Evolutionary conservation across 1,140 invertebrate species (phyloP), one percentile per base, ranked within the genome.

Genomic region (Cepaea nemoralis): DNA sequence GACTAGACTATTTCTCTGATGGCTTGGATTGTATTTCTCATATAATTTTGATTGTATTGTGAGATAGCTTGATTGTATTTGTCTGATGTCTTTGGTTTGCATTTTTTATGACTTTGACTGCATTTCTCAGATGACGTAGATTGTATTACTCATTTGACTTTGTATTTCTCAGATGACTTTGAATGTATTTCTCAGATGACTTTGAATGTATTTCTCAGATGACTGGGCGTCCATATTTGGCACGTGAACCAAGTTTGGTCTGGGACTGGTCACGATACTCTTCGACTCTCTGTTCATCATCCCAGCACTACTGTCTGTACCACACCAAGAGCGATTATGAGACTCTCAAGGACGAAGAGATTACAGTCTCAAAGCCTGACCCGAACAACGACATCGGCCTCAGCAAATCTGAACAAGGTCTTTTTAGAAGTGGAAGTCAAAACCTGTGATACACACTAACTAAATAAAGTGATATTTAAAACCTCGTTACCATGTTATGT

Each of bases 251-350:
- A 99, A 99, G 92, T 98, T 99, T 91, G 98, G 98, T 63, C 92
- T 99, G 8, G 98, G 98, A 63, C 92, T 98, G 19, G 96, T 99
- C 89, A 98, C 97, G 5, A 95, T 99, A 39, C 90, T 96, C 16
- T 99, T 99, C 91, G 98, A 99, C 91, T 93, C 99, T 79, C 94
- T 99, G 90, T 99, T 99, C 93, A 95, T 99, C 84, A 89, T 98
- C 82, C 39, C 98, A 99, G 89, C 98, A 99, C 92, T 99, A 99
- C 88, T 92, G 96, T 27, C 93, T 99, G 74, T 99, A 99, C 71
- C 63, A 86, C 66, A 39, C 82, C 70, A 86, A 85, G 50, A 69
- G 59, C 39, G 31, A 81, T 42, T 81, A 82, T 70, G 71, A 83
- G 37, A 42, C 12, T 12, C n/a, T 84, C 19, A 66, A 78, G 45